Evolutionary conservation across 2,888 invertebrate species (phyloP), one percentile per base, ranked within the genome.

Genomic region (Schrankia costaestrigalis): DNA sequence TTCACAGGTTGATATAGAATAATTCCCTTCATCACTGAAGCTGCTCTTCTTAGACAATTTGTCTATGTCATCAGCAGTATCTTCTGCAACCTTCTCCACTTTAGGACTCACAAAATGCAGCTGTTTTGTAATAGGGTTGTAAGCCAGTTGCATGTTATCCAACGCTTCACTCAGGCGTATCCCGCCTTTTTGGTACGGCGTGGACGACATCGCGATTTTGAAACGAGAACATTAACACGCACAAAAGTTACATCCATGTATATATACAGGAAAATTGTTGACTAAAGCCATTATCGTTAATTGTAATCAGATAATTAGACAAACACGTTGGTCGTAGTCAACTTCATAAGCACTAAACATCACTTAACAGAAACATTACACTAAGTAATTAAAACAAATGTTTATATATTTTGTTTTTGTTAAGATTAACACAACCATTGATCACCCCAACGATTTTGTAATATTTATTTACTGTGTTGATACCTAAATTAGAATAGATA

Each of bases 111-210:
- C 89, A 28, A 92, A 89, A 74, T 93, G 93, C 44, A 93, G 75
- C 58, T 93, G 92, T 68, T 92, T 93, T 12, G 93, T 93, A 27
- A 92, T 88, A 8, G 93, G 93, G 70, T 92, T 93, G 76, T 93
- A 94, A 2, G 93, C 92, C 46, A 94, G 77, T 48, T 93, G 92
- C 85, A 94, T 93, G 71, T 90, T 92, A 67, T 93, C 91, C 58
- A 94, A 77, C 31, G 93, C 92, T 75, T 92, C 91, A 65, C 91
- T 92, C 43, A 93, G 84, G 43, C 90, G 89, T 71, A 90, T 82
- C 69, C 90, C 90, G 66, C 89, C 81, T 70, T 84, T 87, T 58
- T 78, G 78, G 66, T 87, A 87, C 52, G 86, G 79, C 35, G 74
- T 64, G 46, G 69, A 62, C 56, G 84, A 78, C 85, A 81, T 84